Conservation (phyloP, 2,888 invertebrate genomes). For the Biston betularia region DNA sequence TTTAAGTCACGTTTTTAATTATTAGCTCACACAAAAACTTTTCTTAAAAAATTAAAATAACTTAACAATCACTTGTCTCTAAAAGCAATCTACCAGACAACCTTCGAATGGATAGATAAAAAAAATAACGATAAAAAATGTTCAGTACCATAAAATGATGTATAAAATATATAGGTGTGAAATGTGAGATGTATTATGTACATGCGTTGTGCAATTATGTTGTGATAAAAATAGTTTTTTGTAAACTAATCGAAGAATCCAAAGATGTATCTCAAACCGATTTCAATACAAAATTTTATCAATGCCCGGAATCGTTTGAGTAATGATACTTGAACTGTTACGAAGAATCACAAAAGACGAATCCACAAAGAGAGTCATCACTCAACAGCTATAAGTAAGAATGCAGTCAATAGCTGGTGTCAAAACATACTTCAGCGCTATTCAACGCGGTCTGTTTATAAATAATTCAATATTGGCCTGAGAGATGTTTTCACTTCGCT, state of each 20-base stretch:
- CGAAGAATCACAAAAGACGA: conserved; percentile 61
- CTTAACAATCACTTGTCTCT: too few relatives aligned
- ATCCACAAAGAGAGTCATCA: conserved; percentile 73
- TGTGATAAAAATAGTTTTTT: too few relatives aligned
- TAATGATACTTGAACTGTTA: conserved; percentile 50
- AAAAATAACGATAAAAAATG: too few relatives aligned
- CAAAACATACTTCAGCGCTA: conserved; percentile 72
- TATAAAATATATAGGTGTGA: too few relatives aligned
- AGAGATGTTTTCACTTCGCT: conserved; percentile 59
- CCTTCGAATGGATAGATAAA: too few relatives aligned
- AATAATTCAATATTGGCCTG: conserved; percentile 79
- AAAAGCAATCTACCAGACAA: too few relatives aligned
- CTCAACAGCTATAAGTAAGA: conserved; percentile 77
- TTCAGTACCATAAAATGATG: too few relatives aligned
- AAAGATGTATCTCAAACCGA: conserved; percentile 22
- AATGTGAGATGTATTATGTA: too few relatives aligned
- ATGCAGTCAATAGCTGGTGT: conserved; percentile 81
- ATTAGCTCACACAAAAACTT: too few relatives aligned
- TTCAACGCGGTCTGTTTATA: conserved; percentile 76
- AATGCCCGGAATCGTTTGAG: conserved; percentile 41
- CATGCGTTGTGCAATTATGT: too few relatives aligned
- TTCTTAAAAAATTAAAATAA: too few relatives aligned
- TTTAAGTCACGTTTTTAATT: too few relatives aligned
- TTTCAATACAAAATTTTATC: conserved; percentile 29
- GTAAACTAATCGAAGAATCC: background rate